Conservation (phyloP, 2,888 invertebrate species). For the Gymnoscelis rufifasciata region DNA sequence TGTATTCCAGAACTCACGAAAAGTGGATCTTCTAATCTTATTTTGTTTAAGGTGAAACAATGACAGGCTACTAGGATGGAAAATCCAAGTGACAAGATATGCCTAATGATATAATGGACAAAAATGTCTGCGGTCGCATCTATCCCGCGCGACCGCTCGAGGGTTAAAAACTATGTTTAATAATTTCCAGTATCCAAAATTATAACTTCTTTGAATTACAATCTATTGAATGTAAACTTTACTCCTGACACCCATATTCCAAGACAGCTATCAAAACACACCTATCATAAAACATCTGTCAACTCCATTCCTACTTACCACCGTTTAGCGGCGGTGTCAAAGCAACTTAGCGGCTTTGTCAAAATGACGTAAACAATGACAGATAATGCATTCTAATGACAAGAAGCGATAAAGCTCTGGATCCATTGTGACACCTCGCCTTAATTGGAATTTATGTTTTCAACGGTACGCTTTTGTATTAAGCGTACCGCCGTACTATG, state of each 20-base stretch:
- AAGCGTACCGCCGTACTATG: conserved; percentile 23
- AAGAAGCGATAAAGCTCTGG: conserved; percentile 52
- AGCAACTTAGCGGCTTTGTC: conserved; percentile 31
- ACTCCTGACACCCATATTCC: conserved; percentile 1
- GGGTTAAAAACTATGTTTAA: too few relatives aligned
- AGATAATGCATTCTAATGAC: conserved; percentile 48
- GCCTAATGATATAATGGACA: too few relatives aligned
- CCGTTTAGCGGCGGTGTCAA: background rate
- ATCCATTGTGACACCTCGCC: conserved; percentile 57
- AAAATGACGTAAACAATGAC: conserved; percentile 58
- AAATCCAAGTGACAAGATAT: too few relatives aligned
- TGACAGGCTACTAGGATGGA: too few relatives aligned
- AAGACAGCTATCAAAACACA: background rate
- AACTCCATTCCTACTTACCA: conserved; percentile 7
- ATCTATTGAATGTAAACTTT: too few relatives aligned
- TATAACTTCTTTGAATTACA: too few relatives aligned
- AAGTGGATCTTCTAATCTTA: too few relatives aligned
- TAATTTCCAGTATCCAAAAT: too few relatives aligned
- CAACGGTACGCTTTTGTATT: conserved; percentile 45
- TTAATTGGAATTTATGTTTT: conserved; percentile 75
- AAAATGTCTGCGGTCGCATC: too few relatives aligned
- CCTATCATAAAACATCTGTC: conserved; percentile 9
- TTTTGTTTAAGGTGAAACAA: too few relatives aligned
- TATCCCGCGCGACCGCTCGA: too few relatives aligned
- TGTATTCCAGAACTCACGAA: too few relatives aligned